These are phyloP conservation scores for Atta cephalotes DNA, from an alignment of 1,140 invertebrate genomes.

Conservation along the genomic window DNA sequence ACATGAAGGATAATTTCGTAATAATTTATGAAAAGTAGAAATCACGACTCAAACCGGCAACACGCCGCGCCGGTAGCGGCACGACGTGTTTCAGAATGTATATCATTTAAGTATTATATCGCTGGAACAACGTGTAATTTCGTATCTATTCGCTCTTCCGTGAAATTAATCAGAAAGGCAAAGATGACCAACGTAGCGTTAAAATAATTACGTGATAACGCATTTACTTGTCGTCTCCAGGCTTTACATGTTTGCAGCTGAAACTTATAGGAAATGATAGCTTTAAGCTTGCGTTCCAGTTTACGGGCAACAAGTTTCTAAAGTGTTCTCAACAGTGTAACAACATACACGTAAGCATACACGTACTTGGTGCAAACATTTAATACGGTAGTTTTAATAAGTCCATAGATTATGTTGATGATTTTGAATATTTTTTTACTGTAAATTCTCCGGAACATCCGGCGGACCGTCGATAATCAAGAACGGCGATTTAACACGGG, in stretches of 20 bases:
- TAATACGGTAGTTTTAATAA: background rate
- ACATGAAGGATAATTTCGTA: conserved; percentile 52
- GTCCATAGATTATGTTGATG: conserved; percentile 22
- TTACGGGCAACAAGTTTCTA: conserved; percentile 37
- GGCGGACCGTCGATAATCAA: conserved; percentile 46
- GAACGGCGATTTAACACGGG: conserved; percentile 66
- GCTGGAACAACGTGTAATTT: conserved; percentile 62
- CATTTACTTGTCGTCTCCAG: conserved; percentile 46
- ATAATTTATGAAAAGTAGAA: conserved; percentile 65
- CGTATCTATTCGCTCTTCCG: conserved; percentile 52
- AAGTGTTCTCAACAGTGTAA: background rate
- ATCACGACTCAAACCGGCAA: background rate
- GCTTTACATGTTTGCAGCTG: conserved; percentile 41
- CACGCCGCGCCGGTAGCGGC: conserved; percentile 30
- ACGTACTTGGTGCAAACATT: background rate
- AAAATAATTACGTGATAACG: conserved; percentile 63
- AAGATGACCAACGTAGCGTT: conserved; percentile 57
- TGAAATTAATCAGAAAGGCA: conserved; percentile 64
- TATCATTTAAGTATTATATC: conserved; percentile 55
- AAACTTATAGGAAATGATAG: conserved; percentile 41
- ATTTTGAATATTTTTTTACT: conserved; percentile 21
- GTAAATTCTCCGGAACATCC: conserved; percentile 13
- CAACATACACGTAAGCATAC: background rate
- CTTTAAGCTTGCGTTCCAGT: conserved; percentile 41
- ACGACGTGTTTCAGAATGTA: conserved; percentile 44